Base-by-base conservation (phyloP, 2,797 vertebrate species). In the Margarornis squamiger region DNA sequence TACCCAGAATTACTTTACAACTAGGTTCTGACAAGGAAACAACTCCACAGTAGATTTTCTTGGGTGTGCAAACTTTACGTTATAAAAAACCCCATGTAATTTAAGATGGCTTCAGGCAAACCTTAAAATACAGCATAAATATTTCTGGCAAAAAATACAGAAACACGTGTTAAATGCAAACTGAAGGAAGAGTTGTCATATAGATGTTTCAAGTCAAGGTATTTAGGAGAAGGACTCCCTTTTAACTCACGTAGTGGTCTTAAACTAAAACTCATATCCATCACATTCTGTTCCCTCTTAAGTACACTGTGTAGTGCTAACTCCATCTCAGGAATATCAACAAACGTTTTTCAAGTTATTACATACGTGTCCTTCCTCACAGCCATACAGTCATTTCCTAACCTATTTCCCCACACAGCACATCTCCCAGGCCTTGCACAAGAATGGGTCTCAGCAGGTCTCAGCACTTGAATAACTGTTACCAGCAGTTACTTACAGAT, bases 241-340 rank as follows among this genome's bases (percentile, higher is more conserved):
- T 77, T 49, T 55, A 46, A 51, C 23, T 38, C 14, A 54, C 9
- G 24, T 29, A 59, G 20, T 29, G n/a, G 27, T 21, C 41, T 58
- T 45, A 58, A 57, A 3, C 22, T 36, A 80, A 81, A 48, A 51
- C 11, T 73, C 14, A 1, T 26, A 27, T 7, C 16, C 24, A 34
- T 29, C 46, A 76, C 41, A 4, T 19, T 77, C 55, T 83, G 20
- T 13, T 86, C 30, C 36, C n/a, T 12, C 36, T 27, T 59, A 2
- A 32, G 43, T 36, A 2, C 2, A 27, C 9, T 1, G 0, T 15
- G 34, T 12, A 55, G 19, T 12, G 12, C n/a, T 45, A 75, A 27
- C 15, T 29, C 29, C 27, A 22, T 1, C 48, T 48, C 59, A 80
- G 24, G 12, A 88, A 66, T 2, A 5, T 10, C 59, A 63, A 58